Evolutionary conservation across 2,888 invertebrate species (phyloP).

Genomic region (Phengaris alcon): DNA sequence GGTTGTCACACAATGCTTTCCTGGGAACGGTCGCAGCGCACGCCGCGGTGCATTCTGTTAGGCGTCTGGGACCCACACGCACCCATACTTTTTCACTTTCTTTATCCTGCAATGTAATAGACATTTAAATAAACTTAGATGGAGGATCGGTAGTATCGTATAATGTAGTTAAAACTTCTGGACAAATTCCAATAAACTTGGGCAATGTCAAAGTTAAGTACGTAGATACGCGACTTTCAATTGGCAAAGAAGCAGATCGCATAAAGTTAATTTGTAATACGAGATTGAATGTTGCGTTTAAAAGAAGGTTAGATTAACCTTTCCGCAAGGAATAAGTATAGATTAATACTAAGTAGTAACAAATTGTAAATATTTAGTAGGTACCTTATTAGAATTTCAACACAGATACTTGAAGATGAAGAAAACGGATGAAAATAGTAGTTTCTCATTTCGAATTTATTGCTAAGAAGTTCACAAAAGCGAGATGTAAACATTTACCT

Average conservation of each 20-base stretch:
- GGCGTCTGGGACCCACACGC: conserved; percentile 49
- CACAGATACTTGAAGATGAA: background rate
- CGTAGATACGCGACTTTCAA: background rate
- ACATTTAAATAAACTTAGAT: conserved; percentile 29
- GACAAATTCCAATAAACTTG: too few species aligned
- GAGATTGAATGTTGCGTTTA: background rate
- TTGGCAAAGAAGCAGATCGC: background rate
- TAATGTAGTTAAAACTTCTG: too few species aligned
- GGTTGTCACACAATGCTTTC: conserved; percentile 79
- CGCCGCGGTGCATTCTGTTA: conserved; percentile 77
- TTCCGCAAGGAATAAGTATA: background rate
- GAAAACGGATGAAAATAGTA: background rate
- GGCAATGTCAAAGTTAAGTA: background rate
- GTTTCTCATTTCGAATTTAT: background rate
- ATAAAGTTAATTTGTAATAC: background rate
- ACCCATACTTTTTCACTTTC: conserved; percentile 51
- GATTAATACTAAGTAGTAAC: background rate
- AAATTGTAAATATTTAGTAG: background rate
- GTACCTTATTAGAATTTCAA: background rate
- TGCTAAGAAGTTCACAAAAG: background rate
- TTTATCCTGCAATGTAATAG: conserved; percentile 41
- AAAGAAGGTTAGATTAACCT: background rate
- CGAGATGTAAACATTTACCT: conserved; percentile 43
- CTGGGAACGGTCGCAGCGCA: conserved; percentile 81
- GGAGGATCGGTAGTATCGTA: too few species aligned